Percentiles rank a stretch among this genome's conserved stretches.
Evolutionary conservation across 2,888 invertebrate species (phyloP).

Genomic region (Tiliacea citrago): DNA sequence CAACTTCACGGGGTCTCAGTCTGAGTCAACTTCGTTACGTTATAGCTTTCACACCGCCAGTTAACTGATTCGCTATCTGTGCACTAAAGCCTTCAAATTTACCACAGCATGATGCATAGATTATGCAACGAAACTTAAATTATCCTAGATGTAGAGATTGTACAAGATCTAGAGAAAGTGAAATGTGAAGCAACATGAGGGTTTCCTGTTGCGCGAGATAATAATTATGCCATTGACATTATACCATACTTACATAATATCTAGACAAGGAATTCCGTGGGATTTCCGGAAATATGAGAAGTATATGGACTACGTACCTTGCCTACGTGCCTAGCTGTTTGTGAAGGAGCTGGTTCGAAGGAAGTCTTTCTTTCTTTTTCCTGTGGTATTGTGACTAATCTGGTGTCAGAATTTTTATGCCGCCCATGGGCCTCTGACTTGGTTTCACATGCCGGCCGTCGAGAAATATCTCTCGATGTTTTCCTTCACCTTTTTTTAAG

Average conservation of each 20-base stretch:
- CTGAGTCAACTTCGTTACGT: no score
- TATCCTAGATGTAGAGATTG: slow-evolving; percentile 54
- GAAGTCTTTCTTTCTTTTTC: no score
- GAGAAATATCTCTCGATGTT: no score
- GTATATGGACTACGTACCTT: no score
- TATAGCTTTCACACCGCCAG: background rate
- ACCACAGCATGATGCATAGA: slow-evolving; percentile 42
- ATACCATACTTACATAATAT: slow-evolving; percentile 28
- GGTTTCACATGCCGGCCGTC: no score
- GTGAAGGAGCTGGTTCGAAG: no score
- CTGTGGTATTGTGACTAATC: no score
- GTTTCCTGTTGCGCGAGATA: slow-evolving; percentile 41
- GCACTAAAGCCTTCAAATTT: slow-evolving; percentile 21
- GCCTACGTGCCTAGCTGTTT: no score
- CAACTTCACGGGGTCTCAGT: background rate
- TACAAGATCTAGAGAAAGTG: slow-evolving; percentile 44
- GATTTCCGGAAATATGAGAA: slow-evolving; percentile 4
- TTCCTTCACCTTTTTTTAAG: no score
- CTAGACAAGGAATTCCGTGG: slow-evolving; percentile 18
- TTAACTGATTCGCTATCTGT: slow-evolving; percentile 2
- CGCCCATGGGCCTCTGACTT: no score
- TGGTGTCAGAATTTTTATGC: no score
- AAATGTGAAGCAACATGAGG: slow-evolving; percentile 32
- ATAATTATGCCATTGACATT: slow-evolving; percentile 48
- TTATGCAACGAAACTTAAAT: slow-evolving; percentile 47